phyloP scores from a whole-genome alignment of 1,140 invertebrate species.

The Whitmania pigra region DNA sequence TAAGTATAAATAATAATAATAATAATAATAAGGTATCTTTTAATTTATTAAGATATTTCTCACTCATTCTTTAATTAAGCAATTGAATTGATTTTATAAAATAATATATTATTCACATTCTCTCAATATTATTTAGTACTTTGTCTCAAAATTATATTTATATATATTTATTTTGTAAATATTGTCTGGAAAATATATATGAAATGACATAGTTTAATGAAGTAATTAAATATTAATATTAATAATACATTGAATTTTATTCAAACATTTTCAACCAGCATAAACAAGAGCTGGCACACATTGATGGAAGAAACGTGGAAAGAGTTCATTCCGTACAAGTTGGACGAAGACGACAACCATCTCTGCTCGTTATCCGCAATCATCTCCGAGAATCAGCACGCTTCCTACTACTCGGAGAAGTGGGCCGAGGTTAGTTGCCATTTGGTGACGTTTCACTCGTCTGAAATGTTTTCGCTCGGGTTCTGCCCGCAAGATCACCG shows the following conservation, averaged over 20 bases:
- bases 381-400: constrained; percentile 39
- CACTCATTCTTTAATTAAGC: too few relatives aligned
- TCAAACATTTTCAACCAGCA: background rate
- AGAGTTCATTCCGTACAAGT: constrained; percentile 57
- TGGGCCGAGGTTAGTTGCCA: constrained; percentile 39
- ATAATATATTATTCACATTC: too few relatives aligned
- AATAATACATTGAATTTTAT: background rate
- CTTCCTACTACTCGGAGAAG: constrained; percentile 42
- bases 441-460: background rate
- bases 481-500: too few relatives aligned
- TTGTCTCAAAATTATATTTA: too few relatives aligned
- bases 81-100: too few relatives aligned
- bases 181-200: too few relatives aligned
- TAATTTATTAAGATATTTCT: constrained; percentile 17
- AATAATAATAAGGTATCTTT: constrained; percentile 21
- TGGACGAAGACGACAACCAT: constrained; percentile 62
- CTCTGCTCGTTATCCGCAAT: constrained; percentile 59
- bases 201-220: too few relatives aligned
- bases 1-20: background rate
- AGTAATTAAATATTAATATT: too few relatives aligned
- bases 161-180: too few relatives aligned
- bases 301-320: constrained; percentile 64
- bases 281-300: constrained; percentile 51
- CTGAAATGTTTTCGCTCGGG: too few relatives aligned
- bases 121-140: too few relatives aligned